Base-by-base conservation (phyloP, 2,797 vertebrate species). In the Dipus sagitta region DNA sequence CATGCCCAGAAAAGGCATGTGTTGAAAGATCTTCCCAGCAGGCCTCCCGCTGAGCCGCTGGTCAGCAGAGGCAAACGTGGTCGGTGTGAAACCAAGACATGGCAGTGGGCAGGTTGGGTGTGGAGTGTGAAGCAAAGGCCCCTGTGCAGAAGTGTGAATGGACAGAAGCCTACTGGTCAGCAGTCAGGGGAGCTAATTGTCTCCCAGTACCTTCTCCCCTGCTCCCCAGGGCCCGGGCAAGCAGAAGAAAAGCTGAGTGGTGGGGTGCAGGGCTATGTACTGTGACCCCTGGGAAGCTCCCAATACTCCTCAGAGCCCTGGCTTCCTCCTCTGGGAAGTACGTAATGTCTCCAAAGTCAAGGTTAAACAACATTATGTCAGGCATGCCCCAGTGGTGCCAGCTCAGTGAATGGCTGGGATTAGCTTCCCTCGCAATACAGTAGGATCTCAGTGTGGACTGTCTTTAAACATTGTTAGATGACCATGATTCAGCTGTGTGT, bases 11-110 rank as follows among this genome's bases (percentile, higher is more conserved):
- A 94, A 54, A 72, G 30, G 2, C 3, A 1, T 30, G 30, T 95
- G 88, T 95, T 70, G 95, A 95, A 95, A 96, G 75, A 86, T 64
- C 91, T 96, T 95, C 93, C 94, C 72, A 62, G 90, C 82, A 90
- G 52, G 32, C 84, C 32, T 64, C 80, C 68, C 30, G 6, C 42
- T 28, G 32, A 52, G 65, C 4, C 74, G 24, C 2, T 10, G 54
- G 70, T 74, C 52, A 64, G 64, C 1, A 7, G 83, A 86, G 85
- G 83, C 78, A n/a, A 54, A 18, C 23, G 72, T 78, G 30, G 42
- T 21, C 21, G 67, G 12, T 32, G 60, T 65, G 90, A 96, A 85
- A 91, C 72, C 79, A 1, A 0, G 54, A 2, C n/a, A 14, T 64
- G 21, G 23, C 21, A 74, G 47, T 24, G 30, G 34, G 38, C 34